phyloP scores from a whole-genome alignment of 2,888 invertebrate species.

The Drosophila quinaria region DNA sequence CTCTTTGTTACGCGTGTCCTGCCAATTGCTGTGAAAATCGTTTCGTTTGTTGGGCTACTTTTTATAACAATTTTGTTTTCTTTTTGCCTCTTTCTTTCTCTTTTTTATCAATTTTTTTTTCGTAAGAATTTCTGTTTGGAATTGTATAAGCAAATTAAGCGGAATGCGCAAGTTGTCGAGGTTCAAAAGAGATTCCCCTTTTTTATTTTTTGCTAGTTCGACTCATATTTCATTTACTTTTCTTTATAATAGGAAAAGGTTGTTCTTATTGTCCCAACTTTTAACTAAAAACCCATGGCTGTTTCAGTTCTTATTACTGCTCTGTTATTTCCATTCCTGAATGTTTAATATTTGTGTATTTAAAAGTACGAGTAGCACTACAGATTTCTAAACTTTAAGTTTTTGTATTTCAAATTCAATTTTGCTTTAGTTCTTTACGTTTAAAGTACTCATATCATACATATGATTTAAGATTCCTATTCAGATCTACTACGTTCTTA shows the following conservation, averaged over 20 bases:
- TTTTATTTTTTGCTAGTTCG: neutral
- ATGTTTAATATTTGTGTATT: too few relatives aligned
- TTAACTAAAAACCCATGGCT: neutral
- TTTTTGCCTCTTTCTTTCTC: slow-evolving; percentile 1
- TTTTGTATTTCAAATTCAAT: too few relatives aligned
- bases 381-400: too few relatives aligned
- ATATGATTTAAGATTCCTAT: too few relatives aligned
- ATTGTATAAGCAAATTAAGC: slow-evolving; percentile 34
- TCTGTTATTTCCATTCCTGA: neutral
- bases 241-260: neutral
- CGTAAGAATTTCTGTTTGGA: slow-evolving; percentile 3
- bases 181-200: neutral
- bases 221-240: neutral
- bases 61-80: slow-evolving; percentile 14
- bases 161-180: neutral
- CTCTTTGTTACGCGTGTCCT: neutral
- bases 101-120: slow-evolving; percentile 5
- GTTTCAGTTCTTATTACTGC: neutral
- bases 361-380: too few relatives aligned
- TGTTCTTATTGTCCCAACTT: neutral
- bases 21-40: slow-evolving; percentile 56
- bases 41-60: slow-evolving; percentile 51
- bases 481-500: too few relatives aligned
- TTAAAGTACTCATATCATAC: too few relatives aligned
- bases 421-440: too few relatives aligned